Evolutionary conservation across 2,888 invertebrate species (phyloP).

Genomic region (Eubasilissa splendida): DNA sequence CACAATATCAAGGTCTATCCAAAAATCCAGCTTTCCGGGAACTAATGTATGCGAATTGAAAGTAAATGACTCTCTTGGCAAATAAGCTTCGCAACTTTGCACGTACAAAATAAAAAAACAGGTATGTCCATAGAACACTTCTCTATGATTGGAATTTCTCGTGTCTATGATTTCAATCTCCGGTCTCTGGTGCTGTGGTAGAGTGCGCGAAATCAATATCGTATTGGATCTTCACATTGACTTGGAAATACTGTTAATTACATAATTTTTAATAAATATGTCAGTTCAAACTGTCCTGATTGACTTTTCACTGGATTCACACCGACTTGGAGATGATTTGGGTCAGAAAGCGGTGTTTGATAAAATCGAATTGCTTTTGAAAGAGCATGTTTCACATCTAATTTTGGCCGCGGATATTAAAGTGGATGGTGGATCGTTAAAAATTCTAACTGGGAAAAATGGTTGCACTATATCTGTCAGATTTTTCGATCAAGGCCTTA

Average conservation of each 20-base stretch:
- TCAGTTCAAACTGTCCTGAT: slow-evolving; percentile 85
- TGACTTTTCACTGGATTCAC: slow-evolving; percentile 85
- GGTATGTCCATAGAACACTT: not conserved
- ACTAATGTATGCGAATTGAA: too few relatives aligned
- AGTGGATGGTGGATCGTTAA: slow-evolving; percentile 80
- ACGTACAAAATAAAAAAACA: too few relatives aligned
- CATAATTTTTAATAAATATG: slow-evolving; percentile 68
- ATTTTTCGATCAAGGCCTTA: slow-evolving; percentile 82
- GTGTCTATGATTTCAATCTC: not conserved
- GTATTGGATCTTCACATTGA: slow-evolving; percentile 18
- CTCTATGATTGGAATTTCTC: not conserved
- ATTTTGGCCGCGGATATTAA: slow-evolving; percentile 79
- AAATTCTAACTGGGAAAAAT: slow-evolving; percentile 80
- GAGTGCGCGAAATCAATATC: slow-evolving; percentile 39
- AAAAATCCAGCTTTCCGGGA: too few relatives aligned
- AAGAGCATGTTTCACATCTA: slow-evolving; percentile 81
- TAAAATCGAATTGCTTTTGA: slow-evolving; percentile 79
- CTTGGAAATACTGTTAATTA: slow-evolving; percentile 28
- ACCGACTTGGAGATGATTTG: slow-evolving; percentile 77
- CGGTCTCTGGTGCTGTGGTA: not conserved
- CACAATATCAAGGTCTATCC: too few relatives aligned
- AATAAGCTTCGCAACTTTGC: too few relatives aligned
- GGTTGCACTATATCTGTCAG: slow-evolving; percentile 81
- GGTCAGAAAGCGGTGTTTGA: slow-evolving; percentile 77
- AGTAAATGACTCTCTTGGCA: too few relatives aligned